phyloP scores from a whole-genome alignment of 1,140 invertebrate genomes.

The Danaus melanippus region DNA sequence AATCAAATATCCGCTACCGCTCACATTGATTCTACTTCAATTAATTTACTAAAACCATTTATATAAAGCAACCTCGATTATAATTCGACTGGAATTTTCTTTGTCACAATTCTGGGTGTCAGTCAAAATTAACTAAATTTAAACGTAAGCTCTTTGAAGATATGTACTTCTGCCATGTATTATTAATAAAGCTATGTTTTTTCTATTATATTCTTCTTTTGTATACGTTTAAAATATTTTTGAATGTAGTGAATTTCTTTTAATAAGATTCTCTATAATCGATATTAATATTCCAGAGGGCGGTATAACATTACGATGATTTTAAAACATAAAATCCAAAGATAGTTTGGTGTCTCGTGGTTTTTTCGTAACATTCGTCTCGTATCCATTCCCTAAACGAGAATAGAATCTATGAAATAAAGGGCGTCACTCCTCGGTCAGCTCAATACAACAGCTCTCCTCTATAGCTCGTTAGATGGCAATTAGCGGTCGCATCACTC shows the following conservation, averaged over 20 bases:
- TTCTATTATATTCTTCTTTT: no score
- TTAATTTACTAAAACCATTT: no score
- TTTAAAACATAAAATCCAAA: slow-evolving; percentile 28
- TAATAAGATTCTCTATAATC: neutral
- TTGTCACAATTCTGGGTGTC: no score
- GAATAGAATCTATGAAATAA: slow-evolving; percentile 67
- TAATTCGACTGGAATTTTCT: no score
- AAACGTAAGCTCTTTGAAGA: no score
- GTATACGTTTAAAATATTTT: neutral
- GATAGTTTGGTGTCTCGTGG: slow-evolving; percentile 48
- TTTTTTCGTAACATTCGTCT: slow-evolving; percentile 53
- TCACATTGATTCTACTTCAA: neutral
- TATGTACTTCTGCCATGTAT: no score
- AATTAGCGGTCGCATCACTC: slow-evolving; percentile 65
- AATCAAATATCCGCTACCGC: slow-evolving; percentile 18
- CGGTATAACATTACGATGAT: no score
- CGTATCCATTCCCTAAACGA: slow-evolving; percentile 64
- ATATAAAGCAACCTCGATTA: no score
- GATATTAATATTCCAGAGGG: neutral
- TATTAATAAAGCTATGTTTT: no score
- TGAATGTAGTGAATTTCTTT: neutral
- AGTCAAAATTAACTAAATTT: no score
- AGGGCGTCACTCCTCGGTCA: slow-evolving; percentile 59
- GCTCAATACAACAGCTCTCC: slow-evolving; percentile 57
- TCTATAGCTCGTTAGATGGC: slow-evolving; percentile 57